These are phyloP conservation scores for Apodemia hepburni DNA, from an alignment of 2,888 invertebrate genomes.

Conservation along the genomic window DNA sequence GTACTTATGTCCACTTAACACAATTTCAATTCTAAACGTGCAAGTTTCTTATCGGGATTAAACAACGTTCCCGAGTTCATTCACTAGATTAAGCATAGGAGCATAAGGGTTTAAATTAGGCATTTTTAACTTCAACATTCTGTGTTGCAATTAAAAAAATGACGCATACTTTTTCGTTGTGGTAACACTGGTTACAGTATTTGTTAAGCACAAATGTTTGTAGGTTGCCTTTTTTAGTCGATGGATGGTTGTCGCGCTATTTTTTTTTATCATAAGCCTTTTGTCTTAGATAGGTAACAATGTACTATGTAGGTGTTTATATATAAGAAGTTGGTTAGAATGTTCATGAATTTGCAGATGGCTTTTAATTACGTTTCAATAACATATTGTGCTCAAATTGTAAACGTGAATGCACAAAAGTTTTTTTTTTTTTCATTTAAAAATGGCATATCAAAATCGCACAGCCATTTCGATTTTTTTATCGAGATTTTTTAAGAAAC, in stretches of 20 bases:
- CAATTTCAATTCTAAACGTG: conserved; percentile 26
- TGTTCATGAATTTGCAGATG: conserved; percentile 30
- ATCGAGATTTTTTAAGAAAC: conserved; percentile 37
- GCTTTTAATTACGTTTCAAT: conserved; percentile 12
- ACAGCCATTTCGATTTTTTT: conserved; percentile 25
- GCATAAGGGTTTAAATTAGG: conserved; percentile 57
- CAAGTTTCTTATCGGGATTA: conserved; percentile 27
- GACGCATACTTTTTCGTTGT: conserved; percentile 48
- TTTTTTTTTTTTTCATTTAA: conserved; percentile 7
- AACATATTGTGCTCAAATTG: conserved; percentile 18
- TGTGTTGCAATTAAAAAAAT: conserved; percentile 56
- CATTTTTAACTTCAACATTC: conserved; percentile 65
- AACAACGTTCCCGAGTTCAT: conserved; percentile 46
- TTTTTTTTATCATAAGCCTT: conserved; percentile 54
- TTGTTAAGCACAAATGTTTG: conserved; percentile 53
- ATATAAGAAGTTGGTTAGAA: conserved; percentile 48
- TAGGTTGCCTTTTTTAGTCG: conserved; percentile 48
- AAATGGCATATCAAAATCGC: conserved; percentile 32
- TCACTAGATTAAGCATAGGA: conserved; percentile 61
- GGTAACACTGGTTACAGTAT: conserved; percentile 59
- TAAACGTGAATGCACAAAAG: conserved; percentile 17
- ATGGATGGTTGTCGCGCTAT: conserved; percentile 58
- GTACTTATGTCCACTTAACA: conserved; percentile 34
- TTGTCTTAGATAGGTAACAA: conserved; percentile 71
- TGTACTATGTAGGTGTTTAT: conserved; percentile 63